phyloP scores from a whole-genome alignment of 2,888 invertebrate species.

The Heliconius ethilla region DNA sequence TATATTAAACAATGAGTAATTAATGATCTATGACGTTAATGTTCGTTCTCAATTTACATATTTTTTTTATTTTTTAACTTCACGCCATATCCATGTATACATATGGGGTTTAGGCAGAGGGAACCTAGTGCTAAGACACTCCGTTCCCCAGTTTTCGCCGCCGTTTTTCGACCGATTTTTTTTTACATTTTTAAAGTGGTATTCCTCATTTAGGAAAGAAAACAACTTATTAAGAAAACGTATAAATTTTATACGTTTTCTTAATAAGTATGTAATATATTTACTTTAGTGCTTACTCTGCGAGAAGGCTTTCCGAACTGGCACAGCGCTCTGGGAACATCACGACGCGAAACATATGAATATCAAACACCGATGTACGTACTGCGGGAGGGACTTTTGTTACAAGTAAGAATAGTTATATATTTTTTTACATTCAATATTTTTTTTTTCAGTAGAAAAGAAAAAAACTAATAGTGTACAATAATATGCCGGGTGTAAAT shows the following conservation, averaged over 20 bases:
- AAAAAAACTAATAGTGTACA: too few relatives aligned
- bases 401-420: slow-evolving; percentile 64
- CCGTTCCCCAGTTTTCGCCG: too few relatives aligned
- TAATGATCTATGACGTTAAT: not conserved
- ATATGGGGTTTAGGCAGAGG: too few relatives aligned
- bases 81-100: too few relatives aligned
- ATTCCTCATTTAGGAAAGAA: too few relatives aligned
- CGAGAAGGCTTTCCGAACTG: slow-evolving; percentile 75
- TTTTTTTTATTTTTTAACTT: not conserved
- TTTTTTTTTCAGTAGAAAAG: too few relatives aligned
- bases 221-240: too few relatives aligned
- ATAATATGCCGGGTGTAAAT: too few relatives aligned
- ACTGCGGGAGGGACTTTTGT: slow-evolving; percentile 74
- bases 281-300: slow-evolving; percentile 64
- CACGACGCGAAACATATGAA: slow-evolving; percentile 77
- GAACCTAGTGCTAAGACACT: too few relatives aligned
- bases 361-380: slow-evolving; percentile 74
- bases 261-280: not conserved
- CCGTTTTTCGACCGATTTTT: too few relatives aligned
- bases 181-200: too few relatives aligned
- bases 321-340: slow-evolving; percentile 73
- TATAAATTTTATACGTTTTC: too few relatives aligned
- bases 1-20: not conserved
- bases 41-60: not conserved
- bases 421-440: not conserved